Conservation (phyloP, 2,113 vertebrate genomes). For the Phylloscopus trochilus region DNA sequence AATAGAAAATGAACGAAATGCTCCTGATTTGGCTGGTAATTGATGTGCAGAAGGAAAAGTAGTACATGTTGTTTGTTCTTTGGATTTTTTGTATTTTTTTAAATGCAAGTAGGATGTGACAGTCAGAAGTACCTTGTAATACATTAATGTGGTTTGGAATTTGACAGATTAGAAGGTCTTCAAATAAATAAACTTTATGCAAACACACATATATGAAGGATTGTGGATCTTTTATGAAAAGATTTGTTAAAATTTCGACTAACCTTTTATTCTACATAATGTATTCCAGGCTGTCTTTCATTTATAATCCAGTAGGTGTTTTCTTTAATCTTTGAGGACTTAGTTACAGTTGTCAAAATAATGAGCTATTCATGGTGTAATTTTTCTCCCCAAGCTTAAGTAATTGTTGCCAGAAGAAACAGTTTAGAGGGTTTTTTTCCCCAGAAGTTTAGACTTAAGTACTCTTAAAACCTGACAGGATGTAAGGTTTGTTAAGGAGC, state of each 20-base stretch:
- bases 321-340: constrained; percentile 35
- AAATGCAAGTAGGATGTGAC: not conserved
- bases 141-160: not conserved
- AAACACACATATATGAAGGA: not conserved
- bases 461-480: not conserved
- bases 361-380: not conserved
- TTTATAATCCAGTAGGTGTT: constrained; percentile 38
- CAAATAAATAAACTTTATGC: not conserved
- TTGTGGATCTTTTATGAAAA: not conserved
- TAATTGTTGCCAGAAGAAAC: not conserved
- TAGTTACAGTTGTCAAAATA: constrained; percentile 58
- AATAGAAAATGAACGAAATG: not conserved
- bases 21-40: not conserved
- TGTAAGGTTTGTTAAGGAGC: not conserved
- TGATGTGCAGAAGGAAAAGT: not conserved
- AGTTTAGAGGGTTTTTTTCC: not conserved
- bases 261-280: not conserved
- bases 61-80: not conserved
- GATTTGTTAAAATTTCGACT: not conserved
- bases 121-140: not conserved
- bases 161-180: not conserved
- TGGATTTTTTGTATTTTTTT: not conserved
- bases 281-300: constrained; percentile 24
- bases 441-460: not conserved
- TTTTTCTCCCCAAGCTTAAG: not conserved